Evolutionary conservation across 2,797 vertebrate species (phyloP), one percentile per base, ranked within the genome.

Genomic region (Crenichthys baileyi): DNA sequence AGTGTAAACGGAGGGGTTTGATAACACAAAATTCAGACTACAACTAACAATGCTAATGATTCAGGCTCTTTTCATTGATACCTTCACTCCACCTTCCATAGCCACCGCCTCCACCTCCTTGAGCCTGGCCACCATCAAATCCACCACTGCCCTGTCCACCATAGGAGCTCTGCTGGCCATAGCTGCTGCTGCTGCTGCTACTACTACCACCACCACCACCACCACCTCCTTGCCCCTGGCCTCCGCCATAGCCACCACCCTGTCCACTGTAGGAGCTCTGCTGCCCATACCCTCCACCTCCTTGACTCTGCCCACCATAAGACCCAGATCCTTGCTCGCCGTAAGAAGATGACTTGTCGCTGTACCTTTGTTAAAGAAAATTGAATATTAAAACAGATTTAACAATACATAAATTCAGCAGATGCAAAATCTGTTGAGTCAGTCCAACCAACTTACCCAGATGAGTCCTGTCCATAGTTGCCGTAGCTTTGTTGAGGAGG

Each of bases 51-150:
- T 51, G 2, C 2, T 13, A 15, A 5, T 0, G 7, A 1, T 72
- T 2, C 15, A 39, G 22, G 1, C 46, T 39, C 0, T 1, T 18
- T 0, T 67, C 15, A 48, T 50, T 44, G 51, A 0, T 89, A 96
- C 96, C 94, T 29, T 96, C 95, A 87, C 82, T 95, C 85, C 93
- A 93, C 78, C 95, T 90, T 78, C 92, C 91, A 78, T 94, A 95
- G 55, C 93, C 1, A 3, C 26, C 11, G 26, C 84, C 88, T 12
- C 75, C 41, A 4, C 61, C 63, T 26, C 26, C 72, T 44, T 83
- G 82, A 1, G 67, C 67, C 8, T 84, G 79, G 8, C 55, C 74
- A 2, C 81, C 46, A 0, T 36, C 36, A 76, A 88, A 93, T 0
- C 78, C 70, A 6, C 61, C 63, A 8, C 51, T 79, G 29, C 85